Evolutionary conservation across 2,113 vertebrate species (phyloP).

Genomic region (Acinonyx jubatus): DNA sequence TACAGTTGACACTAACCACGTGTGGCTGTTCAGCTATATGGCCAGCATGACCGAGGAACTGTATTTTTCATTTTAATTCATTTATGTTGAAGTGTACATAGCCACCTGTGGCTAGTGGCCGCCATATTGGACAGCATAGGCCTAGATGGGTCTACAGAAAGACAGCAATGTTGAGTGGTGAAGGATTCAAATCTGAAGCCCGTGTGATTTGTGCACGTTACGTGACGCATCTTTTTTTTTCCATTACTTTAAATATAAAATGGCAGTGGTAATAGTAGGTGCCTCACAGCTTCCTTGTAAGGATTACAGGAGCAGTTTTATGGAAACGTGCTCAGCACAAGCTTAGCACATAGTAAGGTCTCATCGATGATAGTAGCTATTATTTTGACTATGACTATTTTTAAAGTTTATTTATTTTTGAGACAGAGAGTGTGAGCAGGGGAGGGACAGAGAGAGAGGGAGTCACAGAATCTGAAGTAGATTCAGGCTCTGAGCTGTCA

Average conservation of each 20-base stretch:
- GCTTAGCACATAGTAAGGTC: neutral
- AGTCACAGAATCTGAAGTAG: too few species aligned
- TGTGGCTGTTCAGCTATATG: neutral
- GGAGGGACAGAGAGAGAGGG: too few species aligned
- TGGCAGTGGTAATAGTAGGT: neutral
- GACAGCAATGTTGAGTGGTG: neutral
- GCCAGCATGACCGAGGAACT: neutral
- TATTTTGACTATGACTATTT: neutral
- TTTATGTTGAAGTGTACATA: conserved; percentile 16
- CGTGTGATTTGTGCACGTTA: neutral
- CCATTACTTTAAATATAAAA: neutral
- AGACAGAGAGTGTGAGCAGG: too few species aligned
- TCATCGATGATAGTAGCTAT: neutral
- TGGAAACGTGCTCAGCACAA: neutral
- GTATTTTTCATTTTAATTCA: neutral
- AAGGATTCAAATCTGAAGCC: neutral
- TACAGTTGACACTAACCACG: neutral
- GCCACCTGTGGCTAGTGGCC: neutral
- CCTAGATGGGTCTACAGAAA: neutral
- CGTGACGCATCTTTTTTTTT: neutral
- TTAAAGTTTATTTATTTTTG: neutral
- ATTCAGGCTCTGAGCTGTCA: too few species aligned
- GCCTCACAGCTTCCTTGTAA: neutral
- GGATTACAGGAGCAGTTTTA: neutral
- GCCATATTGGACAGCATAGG: neutral